Evolutionary conservation across 2,888 invertebrate genomes (phyloP).

Genomic region (Latheticus oryzae): DNA sequence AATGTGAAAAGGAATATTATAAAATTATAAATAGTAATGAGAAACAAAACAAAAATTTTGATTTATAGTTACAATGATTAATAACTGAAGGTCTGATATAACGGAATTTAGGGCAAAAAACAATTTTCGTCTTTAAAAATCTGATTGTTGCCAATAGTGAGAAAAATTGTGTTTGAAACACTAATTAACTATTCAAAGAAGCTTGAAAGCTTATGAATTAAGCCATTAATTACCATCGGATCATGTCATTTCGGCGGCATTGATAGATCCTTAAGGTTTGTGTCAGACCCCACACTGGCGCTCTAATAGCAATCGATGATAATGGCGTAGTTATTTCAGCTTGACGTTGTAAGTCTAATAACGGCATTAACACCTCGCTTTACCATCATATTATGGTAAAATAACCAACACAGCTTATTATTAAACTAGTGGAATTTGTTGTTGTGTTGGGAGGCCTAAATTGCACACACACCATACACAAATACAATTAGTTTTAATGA

Average conservation of each 20-base stretch:
- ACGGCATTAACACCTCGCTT: slow-evolving; percentile 56
- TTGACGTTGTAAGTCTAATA: slow-evolving; percentile 48
- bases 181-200: too few relatives aligned
- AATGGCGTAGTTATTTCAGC: slow-evolving; percentile 44
- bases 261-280: slow-evolving; percentile 11
- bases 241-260: slow-evolving; percentile 18
- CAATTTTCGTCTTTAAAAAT: too few relatives aligned
- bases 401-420: slow-evolving; percentile 45
- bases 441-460: slow-evolving; percentile 30
- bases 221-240: slow-evolving; percentile 18
- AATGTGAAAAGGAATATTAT: too few relatives aligned
- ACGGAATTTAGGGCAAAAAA: too few relatives aligned
- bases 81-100: too few relatives aligned
- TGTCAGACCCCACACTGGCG: slow-evolving; percentile 49
- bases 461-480: slow-evolving; percentile 38
- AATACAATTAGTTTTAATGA: slow-evolving; percentile 49
- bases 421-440: slow-evolving; percentile 40
- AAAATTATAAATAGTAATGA: too few relatives aligned
- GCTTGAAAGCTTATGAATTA: too few relatives aligned
- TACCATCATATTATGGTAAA: slow-evolving; percentile 50
- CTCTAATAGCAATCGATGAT: slow-evolving; percentile 46
- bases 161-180: too few relatives aligned
- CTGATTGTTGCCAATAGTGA: too few relatives aligned
- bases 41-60: too few relatives aligned
- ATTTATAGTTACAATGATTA: too few relatives aligned